Conservation (phyloP, 2,797 vertebrate species). For the Anguilla pacifica region DNA sequence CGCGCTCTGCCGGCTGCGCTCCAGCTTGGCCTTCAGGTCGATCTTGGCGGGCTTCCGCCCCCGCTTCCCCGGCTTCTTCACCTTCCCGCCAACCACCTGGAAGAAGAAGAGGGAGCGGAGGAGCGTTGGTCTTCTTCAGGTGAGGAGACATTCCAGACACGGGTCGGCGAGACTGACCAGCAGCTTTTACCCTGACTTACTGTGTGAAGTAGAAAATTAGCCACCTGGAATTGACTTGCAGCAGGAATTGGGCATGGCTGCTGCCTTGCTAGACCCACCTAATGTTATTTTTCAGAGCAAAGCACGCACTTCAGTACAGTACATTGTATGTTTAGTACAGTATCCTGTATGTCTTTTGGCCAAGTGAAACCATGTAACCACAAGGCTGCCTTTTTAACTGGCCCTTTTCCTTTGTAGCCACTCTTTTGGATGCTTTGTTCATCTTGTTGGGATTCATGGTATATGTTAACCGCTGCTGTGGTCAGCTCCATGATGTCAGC, state of each 20-base stretch:
- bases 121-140: not conserved
- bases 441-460: too few relatives aligned
- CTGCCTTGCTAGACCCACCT: not conserved
- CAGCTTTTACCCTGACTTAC: not conserved
- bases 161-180: not conserved
- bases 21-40: constrained; percentile 95
- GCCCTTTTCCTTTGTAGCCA: too few relatives aligned
- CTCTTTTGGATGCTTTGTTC: too few relatives aligned
- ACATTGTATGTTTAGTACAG: too few relatives aligned
- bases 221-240: too few relatives aligned
- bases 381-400: too few relatives aligned
- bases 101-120: not conserved
- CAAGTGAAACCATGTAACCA: too few relatives aligned
- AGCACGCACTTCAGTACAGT: too few relatives aligned
- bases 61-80: constrained; percentile 95
- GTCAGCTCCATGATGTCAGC: too few relatives aligned
- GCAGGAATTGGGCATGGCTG: not conserved
- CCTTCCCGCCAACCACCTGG: constrained; percentile 88
- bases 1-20: constrained; percentile 93
- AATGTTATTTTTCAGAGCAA: too few relatives aligned
- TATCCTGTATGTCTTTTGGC: too few relatives aligned
- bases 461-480: too few relatives aligned
- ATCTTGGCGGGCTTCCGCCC: constrained; percentile 96
- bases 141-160: not conserved
- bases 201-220: not conserved